These are phyloP conservation scores for Eudasyphora cyanicolor DNA, from an alignment of 2,888 invertebrate genomes.

Conservation along the genomic window DNA sequence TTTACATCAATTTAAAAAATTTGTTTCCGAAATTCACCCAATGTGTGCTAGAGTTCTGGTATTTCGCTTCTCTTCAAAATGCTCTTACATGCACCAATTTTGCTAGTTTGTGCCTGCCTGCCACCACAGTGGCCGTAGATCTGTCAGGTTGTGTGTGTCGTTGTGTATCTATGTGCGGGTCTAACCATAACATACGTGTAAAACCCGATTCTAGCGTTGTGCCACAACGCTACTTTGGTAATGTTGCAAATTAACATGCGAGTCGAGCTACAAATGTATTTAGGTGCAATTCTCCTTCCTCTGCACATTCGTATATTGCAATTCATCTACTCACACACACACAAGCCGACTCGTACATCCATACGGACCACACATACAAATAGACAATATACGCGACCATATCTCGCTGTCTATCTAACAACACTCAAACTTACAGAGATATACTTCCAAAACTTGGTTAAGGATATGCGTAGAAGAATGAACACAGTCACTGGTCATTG, in stretches of 20 bases:
- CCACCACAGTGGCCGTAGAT: background rate
- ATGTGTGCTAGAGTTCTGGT: too few relatives aligned
- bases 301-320: background rate
- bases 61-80: background rate
- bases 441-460: background rate
- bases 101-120: background rate
- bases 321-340: background rate
- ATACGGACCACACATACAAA: background rate
- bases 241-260: conserved; percentile 68
- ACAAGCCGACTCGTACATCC: background rate
- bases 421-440: background rate
- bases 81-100: conserved; percentile 6
- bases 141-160: conserved; percentile 10
- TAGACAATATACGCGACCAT: too few relatives aligned
- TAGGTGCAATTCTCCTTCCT: background rate
- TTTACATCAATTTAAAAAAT: too few relatives aligned
- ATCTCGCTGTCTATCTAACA: background rate
- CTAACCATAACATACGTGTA: conserved; percentile 52
- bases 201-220: conserved; percentile 58
- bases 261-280: conserved; percentile 54
- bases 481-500: background rate
- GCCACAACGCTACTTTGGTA: conserved; percentile 57
- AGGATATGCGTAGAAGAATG: background rate
- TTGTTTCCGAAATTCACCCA: too few relatives aligned
- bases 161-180: conserved; percentile 20